Evolutionary conservation across 2,888 invertebrate species (phyloP).

Genomic region (Sicus ferrugineus): DNA sequence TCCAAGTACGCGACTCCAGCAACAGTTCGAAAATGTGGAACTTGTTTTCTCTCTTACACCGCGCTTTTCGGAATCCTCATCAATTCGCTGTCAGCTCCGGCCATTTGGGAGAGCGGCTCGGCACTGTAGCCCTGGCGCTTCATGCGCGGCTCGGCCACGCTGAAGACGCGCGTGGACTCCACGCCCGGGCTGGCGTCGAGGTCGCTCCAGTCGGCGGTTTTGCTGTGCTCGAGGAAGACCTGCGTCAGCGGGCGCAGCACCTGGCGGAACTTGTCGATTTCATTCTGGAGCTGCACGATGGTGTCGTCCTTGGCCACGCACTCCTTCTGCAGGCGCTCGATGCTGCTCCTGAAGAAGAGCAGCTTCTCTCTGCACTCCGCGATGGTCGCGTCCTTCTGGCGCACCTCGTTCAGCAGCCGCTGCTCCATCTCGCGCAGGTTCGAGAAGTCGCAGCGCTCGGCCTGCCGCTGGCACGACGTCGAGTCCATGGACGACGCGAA

Average conservation of each 20-base stretch:
- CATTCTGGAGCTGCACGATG: constrained; percentile 81
- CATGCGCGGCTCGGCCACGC: constrained; percentile 67
- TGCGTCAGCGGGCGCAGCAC: constrained; percentile 75
- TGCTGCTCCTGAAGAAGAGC: constrained; percentile 52
- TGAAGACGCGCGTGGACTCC: constrained; percentile 68
- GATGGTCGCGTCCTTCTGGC: constrained; percentile 49
- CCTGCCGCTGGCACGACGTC: constrained; percentile 26
- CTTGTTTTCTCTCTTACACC: constrained; percentile 15
- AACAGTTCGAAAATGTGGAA: too few species aligned
- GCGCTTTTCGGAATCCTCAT: constrained; percentile 73
- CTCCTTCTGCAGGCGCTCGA: constrained; percentile 51
- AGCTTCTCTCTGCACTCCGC: constrained; percentile 52
- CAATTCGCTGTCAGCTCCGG: constrained; percentile 68
- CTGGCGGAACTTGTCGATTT: constrained; percentile 85
- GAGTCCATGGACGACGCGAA: constrained; percentile 1
- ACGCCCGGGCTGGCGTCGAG: constrained; percentile 65
- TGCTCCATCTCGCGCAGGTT: constrained; percentile 40
- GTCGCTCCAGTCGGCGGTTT: constrained; percentile 57
- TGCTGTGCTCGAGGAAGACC: constrained; percentile 69
- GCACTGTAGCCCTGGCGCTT: constrained; percentile 78
- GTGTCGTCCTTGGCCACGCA: constrained; percentile 75
- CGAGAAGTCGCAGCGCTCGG: constrained; percentile 33
- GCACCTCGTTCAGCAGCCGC: constrained; percentile 47
- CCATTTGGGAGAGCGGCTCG: constrained; percentile 74
- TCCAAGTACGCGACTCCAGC: too few species aligned